Evolutionary conservation across 2,888 invertebrate genomes (phyloP), one percentile per base, ranked within the genome.

Genomic region (Molanna angustata): DNA sequence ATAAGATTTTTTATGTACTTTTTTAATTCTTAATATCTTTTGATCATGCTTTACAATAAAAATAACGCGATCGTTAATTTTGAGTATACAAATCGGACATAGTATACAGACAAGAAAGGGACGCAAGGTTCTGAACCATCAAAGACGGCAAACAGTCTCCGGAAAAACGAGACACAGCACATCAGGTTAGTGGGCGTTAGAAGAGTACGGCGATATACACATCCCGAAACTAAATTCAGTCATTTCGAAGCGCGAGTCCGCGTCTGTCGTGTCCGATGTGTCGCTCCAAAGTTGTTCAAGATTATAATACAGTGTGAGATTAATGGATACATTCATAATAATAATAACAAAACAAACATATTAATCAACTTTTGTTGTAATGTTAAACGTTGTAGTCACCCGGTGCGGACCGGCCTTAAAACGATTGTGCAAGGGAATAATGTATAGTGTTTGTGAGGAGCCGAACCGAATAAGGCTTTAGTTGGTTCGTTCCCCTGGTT

Each of bases 261-360:
- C 61, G 61, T 71, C 69, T 70, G 69, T 69, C 70, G 69, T 69
- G 67, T 45, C 69, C 67, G 71, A 65, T 49, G 21, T 49, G 39
- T 27, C 42, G 67, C 35, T 35, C 9, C 19, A 13, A 46, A 20
- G 14, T n/a, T 27, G 11, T 27, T 7, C 11, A 27, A 27, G 11
- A 27, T 27, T 7, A 27, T 7, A 27, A 14, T 21, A 20, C 7
- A 35, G 35, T 46, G 13, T 19, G 13, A 32, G 14, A 39, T n/a
- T n/a, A n/a, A n/a, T n/a, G n/a, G n/a, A n/a, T 17, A 9, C 11
- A 27, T 7, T 19, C 22, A 17, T 33, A 35, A 47, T 37, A 39
- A 35, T 37, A 47, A 22, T 37, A 47, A 47, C 47, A 14, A 2
- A 21, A 16, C 20, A 9, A 11, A 37, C n/a, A 37, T 37, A 37